phyloP scores from a whole-genome alignment of 2,797 vertebrate genomes.

The Danio jaintianensis region DNA sequence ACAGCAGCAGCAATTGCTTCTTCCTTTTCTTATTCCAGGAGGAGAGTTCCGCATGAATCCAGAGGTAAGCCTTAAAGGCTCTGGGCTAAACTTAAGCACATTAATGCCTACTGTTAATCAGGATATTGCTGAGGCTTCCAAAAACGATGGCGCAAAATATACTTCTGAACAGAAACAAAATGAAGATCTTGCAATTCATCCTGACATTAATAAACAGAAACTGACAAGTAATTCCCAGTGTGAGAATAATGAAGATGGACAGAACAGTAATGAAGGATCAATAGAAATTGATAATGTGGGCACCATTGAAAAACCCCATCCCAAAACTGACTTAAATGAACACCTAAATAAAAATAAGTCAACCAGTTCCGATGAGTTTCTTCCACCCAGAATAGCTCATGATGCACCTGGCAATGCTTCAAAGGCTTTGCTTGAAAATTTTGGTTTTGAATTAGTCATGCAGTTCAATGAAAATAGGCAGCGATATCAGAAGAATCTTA shows the following conservation, averaged over 20 bases:
- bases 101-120: constrained; percentile 78
- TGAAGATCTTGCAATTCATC: constrained; percentile 65
- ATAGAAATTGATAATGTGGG: constrained; percentile 74
- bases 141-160: constrained; percentile 30
- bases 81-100: constrained; percentile 80
- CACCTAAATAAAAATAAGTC: constrained; percentile 52
- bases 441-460: constrained; percentile 96
- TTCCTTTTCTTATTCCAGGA: constrained; percentile 96
- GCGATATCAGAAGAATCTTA: constrained; percentile 88
- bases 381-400: constrained; percentile 93
- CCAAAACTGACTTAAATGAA: constrained; percentile 58
- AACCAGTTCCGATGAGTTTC: constrained; percentile 74
- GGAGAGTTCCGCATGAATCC: constrained; percentile 92
- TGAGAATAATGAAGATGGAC: constrained; percentile 79
- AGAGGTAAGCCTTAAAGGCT: constrained; percentile 85
- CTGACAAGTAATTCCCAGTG: constrained; percentile 62
- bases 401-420: constrained; percentile 91
- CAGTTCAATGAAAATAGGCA: constrained; percentile 97
- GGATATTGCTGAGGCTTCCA: constrained; percentile 68
- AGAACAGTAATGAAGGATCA: constrained; percentile 74
- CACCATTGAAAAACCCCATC: constrained; percentile 79
- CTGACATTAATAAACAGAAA: constrained; percentile 79
- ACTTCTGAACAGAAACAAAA: constrained; percentile 71
- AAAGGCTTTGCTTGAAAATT: constrained; percentile 94
- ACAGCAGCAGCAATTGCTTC: constrained; percentile 94